Percentiles rank a stretch among this genome's conserved stretches.
These are phyloP conservation scores for Saguinus midas DNA, from an alignment of 2,113 vertebrate species.

Conservation along the genomic window DNA sequence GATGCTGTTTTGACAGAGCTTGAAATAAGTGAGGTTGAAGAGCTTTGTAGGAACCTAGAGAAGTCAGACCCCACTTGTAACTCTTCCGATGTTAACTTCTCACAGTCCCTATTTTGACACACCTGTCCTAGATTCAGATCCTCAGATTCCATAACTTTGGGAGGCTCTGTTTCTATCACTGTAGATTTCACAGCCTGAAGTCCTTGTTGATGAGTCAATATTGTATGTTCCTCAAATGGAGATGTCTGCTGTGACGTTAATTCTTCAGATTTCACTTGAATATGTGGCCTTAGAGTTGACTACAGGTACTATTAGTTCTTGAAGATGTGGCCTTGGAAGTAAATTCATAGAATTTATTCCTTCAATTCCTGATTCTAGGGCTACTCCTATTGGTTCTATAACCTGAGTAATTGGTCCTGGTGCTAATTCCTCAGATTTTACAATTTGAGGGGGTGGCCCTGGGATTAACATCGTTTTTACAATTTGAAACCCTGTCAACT, in stretches of 20 bases:
- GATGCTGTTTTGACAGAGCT: conserved; percentile 7
- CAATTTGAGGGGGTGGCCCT: conserved; percentile 14
- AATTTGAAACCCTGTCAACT: conserved; percentile 4
- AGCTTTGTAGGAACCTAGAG: not conserved
- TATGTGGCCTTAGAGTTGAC: conserved; percentile 42
- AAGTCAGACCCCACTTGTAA: conserved; percentile 32
- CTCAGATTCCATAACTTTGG: conserved; percentile 34
- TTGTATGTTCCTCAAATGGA: not conserved
- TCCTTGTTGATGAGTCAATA: conserved; percentile 29
- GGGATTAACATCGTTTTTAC: conserved; percentile 56
- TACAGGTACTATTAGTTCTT: not conserved
- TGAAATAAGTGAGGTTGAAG: conserved; percentile 21
- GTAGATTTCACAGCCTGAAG: conserved; percentile 20
- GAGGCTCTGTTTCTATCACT: not conserved
- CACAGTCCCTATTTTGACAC: conserved; percentile 11
- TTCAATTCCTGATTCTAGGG: not conserved
- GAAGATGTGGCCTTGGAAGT: not conserved
- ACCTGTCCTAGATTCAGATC: conserved; percentile 7
- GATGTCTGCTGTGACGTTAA: conserved; percentile 32
- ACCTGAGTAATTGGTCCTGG: conserved; percentile 52
- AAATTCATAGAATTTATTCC: conserved; percentile 9
- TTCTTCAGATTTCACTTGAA: conserved; percentile 37
- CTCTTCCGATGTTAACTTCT: conserved; percentile 15
- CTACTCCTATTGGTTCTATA: not conserved
- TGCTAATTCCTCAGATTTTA: conserved; percentile 64